These are phyloP conservation scores for Agrochola litura DNA, from an alignment of 2,888 invertebrate genomes.

Conservation along the genomic window DNA sequence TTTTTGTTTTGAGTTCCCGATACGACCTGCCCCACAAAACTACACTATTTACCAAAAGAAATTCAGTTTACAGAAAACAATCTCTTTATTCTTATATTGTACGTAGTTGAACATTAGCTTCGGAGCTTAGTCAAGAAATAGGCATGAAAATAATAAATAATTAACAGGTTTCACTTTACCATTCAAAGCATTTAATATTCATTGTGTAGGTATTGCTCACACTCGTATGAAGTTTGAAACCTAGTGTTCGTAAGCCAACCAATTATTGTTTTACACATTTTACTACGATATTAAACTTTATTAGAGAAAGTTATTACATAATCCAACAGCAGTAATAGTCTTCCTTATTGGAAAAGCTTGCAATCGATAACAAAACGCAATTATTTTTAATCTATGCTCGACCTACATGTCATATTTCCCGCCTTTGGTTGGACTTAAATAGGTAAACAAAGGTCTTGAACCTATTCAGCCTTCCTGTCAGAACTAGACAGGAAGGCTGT, in stretches of 20 bases:
- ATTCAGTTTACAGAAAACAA: no score
- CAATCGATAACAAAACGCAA: constrained; percentile 43
- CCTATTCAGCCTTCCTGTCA: background rate
- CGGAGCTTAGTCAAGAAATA: background rate
- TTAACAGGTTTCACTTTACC: constrained; percentile 33
- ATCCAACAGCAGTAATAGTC: constrained; percentile 15
- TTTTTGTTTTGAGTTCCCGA: background rate
- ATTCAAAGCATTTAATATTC: constrained; percentile 7
- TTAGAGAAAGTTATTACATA: constrained; percentile 52
- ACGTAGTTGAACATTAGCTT: background rate
- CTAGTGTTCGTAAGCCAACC: constrained; percentile 6
- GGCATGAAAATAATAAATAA: background rate
- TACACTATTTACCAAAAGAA: background rate
- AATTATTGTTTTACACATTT: constrained; percentile 46
- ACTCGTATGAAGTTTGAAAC: constrained; percentile 6
- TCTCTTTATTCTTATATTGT: background rate
- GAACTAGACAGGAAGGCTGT: no score
- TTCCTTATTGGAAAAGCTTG: constrained; percentile 53
- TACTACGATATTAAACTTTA: constrained; percentile 47
- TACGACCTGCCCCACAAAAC: background rate
- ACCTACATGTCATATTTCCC: constrained; percentile 40
- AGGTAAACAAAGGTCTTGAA: constrained; percentile 5
- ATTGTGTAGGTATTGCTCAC: constrained; percentile 12
- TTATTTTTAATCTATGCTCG: constrained; percentile 20
- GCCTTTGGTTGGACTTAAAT: background rate